Evolutionary conservation across 53 echinoderm and acorn worm genomes (phyloP).

Genomic region (Luidia sarsii): DNA sequence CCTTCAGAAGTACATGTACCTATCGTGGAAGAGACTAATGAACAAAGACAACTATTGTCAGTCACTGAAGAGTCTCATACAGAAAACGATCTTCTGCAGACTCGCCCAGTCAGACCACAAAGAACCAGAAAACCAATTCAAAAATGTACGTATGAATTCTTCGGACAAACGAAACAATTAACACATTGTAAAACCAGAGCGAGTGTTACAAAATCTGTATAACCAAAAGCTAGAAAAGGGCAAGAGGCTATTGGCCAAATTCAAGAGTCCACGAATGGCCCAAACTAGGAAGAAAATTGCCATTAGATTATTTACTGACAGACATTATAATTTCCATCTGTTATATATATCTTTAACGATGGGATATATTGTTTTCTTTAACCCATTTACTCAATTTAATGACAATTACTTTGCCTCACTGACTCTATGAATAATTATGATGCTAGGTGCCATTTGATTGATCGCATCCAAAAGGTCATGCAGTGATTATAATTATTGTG

Average conservation of each 20-base stretch:
- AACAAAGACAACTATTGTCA: neutral
- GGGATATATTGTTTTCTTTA: no score
- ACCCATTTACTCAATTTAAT: no score
- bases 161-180: constrained; percentile 12
- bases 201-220: constrained; percentile 11
- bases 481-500: neutral
- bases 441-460: no score
- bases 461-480: no score
- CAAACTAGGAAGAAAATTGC: constrained; percentile 20
- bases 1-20: neutral
- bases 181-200: no score
- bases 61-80: neutral
- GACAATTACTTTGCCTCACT: no score
- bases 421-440: no score
- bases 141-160: neutral
- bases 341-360: no score
- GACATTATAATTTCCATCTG: no score
- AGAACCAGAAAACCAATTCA: constrained; percentile 6
- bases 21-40: neutral
- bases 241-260: neutral
- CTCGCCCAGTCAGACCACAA: neutral
- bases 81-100: neutral
- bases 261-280: constrained; percentile 16
- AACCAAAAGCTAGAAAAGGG: neutral
- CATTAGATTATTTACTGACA: constrained; percentile 4